These are phyloP conservation scores for Malurus elegans DNA, from an alignment of 2,113 vertebrate genomes.

Conservation along the genomic window DNA sequence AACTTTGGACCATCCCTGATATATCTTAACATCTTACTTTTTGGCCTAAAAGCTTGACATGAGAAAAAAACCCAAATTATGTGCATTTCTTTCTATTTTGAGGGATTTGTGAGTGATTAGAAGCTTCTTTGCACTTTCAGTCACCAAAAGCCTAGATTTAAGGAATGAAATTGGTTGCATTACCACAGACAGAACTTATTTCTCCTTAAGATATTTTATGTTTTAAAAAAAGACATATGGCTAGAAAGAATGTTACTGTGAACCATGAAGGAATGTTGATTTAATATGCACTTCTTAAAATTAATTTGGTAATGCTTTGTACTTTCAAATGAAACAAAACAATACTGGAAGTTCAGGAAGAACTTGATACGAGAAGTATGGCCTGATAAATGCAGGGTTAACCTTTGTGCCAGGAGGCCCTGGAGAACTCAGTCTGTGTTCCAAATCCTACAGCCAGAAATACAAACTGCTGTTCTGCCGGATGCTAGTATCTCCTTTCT, in stretches of 20 bases:
- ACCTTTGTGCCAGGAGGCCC: background rate
- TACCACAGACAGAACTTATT: background rate
- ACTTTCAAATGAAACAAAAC: background rate
- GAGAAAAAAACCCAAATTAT: background rate
- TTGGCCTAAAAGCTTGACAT: background rate
- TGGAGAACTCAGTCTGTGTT: accelerated
- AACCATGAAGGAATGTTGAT: background rate
- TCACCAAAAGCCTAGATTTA: background rate
- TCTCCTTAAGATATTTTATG: background rate
- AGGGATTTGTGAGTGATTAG: background rate
- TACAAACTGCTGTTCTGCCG: background rate
- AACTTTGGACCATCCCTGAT: background rate
- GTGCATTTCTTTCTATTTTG: background rate
- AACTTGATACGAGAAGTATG: accelerated
- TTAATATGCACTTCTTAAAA: background rate
- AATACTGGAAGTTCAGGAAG: background rate
- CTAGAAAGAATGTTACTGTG: background rate
- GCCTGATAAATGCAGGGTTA: background rate
- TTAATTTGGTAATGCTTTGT: background rate
- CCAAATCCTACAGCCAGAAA: background rate
- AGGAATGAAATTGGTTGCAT: background rate
- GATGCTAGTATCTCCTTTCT: background rate
- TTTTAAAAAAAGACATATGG: background rate
- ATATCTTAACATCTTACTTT: background rate
- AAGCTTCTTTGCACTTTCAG: background rate